Evolutionary conservation across 2,888 invertebrate genomes (phyloP), one percentile per base, ranked within the genome.

Genomic region (Hermodice carunculata): DNA sequence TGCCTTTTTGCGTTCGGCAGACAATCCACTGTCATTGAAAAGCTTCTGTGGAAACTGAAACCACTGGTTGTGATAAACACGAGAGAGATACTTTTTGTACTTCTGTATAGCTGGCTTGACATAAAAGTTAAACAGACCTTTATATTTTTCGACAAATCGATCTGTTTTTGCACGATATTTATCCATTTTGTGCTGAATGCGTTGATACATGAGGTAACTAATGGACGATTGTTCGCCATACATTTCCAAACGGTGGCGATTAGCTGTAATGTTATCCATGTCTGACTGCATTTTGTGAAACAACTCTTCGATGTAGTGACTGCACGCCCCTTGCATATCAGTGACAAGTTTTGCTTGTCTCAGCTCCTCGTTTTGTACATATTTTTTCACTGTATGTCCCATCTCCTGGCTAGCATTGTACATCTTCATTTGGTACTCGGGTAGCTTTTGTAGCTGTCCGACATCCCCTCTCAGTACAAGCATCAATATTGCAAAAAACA

Each of bases 11-110:
- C 60, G 44, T 34, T 61, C 52, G 26, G 19, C 37, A 28, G 58
- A 31, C n/a, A 44, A 59, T n/a, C 24, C 37, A 32, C 61, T 69
- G 28, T 56, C 46, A 53, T 74, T 74, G 52, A 66, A 70, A 19
- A 74, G 42, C 48, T 52, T 51, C 53, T 63, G 69, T 2, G 83
- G 79, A 46, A 82, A 80, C 24, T 75, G 74, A 42, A 82, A 64
- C 83, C 83, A 84, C 24, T 73, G 67, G 57, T 79, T 83, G 6
- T 73, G 68, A 5, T 73, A 75, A 3, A 83, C 71, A 24, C 74
- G 72, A 40, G 73, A 71, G 28, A 82, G 68, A 63, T 81, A 81
- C 3, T 75, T 61, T 22, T 71, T 66, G 60, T 80, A 84, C 22
- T 48, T 53, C 11, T 28, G 42, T 26, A 70, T 29, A 8, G 57